These are phyloP conservation scores for Anoplopoma fimbria DNA, from an alignment of 2,113 vertebrate genomes.

Conservation along the genomic window DNA sequence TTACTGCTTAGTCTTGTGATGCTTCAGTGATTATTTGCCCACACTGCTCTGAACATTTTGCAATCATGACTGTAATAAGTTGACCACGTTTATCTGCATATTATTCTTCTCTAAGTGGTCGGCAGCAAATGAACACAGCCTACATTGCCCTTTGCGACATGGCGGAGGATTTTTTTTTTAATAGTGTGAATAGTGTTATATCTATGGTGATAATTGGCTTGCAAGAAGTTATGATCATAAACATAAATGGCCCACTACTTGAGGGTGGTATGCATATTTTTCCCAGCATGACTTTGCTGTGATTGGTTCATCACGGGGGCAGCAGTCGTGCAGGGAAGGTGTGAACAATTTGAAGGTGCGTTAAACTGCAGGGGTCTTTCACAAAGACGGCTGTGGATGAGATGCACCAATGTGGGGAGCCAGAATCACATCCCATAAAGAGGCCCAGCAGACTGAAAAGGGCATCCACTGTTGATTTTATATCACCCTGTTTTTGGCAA, in stretches of 20 bases:
- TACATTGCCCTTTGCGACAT: not conserved
- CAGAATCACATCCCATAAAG: not conserved
- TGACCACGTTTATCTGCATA: constrained; percentile 57
- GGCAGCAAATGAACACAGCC: constrained; percentile 6
- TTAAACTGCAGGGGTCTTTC: constrained; percentile 13
- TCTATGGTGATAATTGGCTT: not conserved
- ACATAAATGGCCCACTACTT: not conserved
- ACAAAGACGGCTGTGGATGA: not conserved
- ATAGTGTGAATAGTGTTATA: not conserved
- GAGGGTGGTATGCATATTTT: constrained; percentile 4
- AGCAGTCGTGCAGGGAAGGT: not conserved
- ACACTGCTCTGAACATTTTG: constrained; percentile 47
- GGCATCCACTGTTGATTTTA: not conserved
- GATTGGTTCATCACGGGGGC: not conserved
- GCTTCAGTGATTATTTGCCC: constrained; percentile 63
- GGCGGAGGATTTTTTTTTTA: not conserved
- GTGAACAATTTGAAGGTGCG: not conserved
- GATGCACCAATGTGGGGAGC: not conserved
- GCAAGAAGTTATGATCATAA: constrained; percentile 15
- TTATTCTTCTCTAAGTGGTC: constrained; percentile 44
- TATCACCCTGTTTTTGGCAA: not conserved
- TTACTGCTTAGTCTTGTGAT: constrained; percentile 53
- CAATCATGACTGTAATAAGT: constrained; percentile 68
- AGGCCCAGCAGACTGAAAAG: not conserved
- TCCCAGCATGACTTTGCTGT: not conserved